Conservation (phyloP, 2,888 invertebrate species). For the Lydus trimaculatus region DNA sequence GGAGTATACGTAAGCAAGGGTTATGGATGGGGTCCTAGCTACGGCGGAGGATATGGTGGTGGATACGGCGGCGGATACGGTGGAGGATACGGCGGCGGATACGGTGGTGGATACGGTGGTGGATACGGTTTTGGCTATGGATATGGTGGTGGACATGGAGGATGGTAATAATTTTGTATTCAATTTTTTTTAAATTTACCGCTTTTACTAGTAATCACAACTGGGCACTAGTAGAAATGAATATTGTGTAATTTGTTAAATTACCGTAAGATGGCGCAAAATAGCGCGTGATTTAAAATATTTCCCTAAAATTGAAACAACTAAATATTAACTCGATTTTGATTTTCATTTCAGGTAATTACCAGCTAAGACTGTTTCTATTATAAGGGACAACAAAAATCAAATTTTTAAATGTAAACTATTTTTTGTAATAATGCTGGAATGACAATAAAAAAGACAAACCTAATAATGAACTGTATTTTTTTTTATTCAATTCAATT, state of each 20-base stretch:
- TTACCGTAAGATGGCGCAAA: not conserved
- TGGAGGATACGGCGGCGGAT: conserved; percentile 11
- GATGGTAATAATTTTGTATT: conserved; percentile 7
- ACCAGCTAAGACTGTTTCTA: not conserved
- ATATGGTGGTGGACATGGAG: conserved; percentile 17
- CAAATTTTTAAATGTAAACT: not conserved
- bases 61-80: conserved; percentile 14
- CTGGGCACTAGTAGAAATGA: not conserved
- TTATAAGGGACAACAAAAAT: not conserved
- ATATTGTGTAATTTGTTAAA: not conserved
- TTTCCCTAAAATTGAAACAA: too few species aligned
- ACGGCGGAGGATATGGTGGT: conserved; percentile 17
- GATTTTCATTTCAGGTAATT: not conserved
- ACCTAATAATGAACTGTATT: not conserved
- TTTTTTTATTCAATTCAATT: conserved; percentile 35
- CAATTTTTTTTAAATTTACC: not conserved
- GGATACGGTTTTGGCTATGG: conserved; percentile 11
- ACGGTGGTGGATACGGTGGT: conserved; percentile 19
- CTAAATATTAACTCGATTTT: too few species aligned
- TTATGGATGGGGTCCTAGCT: conserved; percentile 2
- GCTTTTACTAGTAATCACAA: not conserved
- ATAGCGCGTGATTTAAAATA: not conserved
- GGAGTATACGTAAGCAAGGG: conserved; percentile 2
- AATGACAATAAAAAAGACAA: not conserved
- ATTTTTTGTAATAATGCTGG: not conserved